These are phyloP conservation scores for Myiothlypis chrysogaster DNA, from an alignment of 2,797 vertebrate genomes.

Conservation along the genomic window DNA sequence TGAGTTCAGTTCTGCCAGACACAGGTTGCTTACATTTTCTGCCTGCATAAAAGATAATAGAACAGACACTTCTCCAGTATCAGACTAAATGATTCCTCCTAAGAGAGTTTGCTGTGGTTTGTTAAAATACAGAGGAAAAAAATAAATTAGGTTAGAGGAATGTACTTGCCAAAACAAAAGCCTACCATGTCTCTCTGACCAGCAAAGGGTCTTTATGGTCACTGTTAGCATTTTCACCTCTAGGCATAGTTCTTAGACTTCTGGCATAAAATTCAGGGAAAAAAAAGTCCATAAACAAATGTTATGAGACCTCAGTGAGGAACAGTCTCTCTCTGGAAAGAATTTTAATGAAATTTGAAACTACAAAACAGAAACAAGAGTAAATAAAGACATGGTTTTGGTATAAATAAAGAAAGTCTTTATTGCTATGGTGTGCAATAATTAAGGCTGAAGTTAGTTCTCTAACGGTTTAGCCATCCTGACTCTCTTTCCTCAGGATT, in stretches of 20 bases:
- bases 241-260: background rate
- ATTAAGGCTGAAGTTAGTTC: background rate
- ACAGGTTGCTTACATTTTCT: background rate
- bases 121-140: constrained; percentile 44
- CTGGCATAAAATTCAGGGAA: background rate
- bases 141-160: background rate
- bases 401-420: background rate
- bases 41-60: constrained; percentile 17
- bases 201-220: background rate
- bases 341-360: background rate
- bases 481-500: background rate
- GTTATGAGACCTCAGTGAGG: background rate
- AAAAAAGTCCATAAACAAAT: background rate
- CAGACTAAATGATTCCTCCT: background rate
- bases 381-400: background rate
- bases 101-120: background rate
- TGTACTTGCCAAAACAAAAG: background rate
- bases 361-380: background rate
- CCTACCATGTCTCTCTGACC: background rate
- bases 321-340: background rate
- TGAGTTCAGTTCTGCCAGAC: background rate
- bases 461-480: background rate
- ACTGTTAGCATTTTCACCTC: background rate
- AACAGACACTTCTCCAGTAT: constrained; percentile 5
- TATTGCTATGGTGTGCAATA: background rate